phyloP scores from a whole-genome alignment of 2,797 vertebrate species.

The Podargus strigoides region DNA sequence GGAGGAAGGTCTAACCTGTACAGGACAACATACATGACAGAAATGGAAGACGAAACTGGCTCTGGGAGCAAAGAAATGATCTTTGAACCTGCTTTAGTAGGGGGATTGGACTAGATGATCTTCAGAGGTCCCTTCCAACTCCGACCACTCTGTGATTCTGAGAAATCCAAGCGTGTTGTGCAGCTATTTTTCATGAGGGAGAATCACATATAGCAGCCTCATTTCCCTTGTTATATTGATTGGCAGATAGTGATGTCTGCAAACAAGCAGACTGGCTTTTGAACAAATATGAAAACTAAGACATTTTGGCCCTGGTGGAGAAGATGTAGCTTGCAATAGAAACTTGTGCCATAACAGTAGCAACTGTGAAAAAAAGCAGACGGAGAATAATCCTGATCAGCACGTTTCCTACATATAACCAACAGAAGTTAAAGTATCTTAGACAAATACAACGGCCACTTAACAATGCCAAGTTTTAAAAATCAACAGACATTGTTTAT shows the following conservation, averaged over 20 bases:
- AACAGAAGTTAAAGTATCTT: not conserved
- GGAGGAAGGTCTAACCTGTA: not conserved
- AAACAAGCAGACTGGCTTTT: not conserved
- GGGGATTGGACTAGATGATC: no score
- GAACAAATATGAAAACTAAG: not conserved
- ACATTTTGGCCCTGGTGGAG: not conserved
- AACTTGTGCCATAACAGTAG: not conserved
- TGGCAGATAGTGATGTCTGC: not conserved
- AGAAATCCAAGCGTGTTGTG: not conserved
- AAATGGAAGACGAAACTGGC: not conserved
- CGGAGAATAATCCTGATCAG: not conserved
- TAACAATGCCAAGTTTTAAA: not conserved
- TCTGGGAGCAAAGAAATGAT: not conserved
- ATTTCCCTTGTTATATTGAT: not conserved
- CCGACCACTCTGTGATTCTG: no score
- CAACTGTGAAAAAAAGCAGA: conserved; percentile 8
- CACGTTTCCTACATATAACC: not conserved
- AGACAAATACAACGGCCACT: not conserved
- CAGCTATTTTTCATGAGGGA: not conserved
- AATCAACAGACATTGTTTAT: not conserved
- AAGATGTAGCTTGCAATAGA: not conserved
- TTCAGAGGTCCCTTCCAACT: no score
- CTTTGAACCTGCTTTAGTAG: no score
- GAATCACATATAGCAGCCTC: not conserved
- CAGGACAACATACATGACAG: not conserved